These are phyloP conservation scores for Eriocheir sinensis DNA, from an alignment of 1,140 invertebrate species.

Conservation along the genomic window DNA sequence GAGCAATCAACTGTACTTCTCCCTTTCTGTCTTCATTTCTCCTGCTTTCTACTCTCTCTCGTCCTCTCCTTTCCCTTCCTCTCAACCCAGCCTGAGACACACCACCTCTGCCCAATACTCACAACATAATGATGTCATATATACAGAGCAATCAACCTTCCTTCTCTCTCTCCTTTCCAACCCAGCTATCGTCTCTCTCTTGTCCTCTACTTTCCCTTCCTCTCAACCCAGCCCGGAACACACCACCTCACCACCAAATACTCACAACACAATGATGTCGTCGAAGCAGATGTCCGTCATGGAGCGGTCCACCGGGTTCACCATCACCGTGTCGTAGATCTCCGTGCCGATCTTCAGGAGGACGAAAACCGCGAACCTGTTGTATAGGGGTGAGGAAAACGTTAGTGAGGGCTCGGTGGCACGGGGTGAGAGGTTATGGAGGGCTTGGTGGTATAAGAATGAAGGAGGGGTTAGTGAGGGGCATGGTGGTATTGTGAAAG, in stretches of 20 bases:
- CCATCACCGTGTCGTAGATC: constrained; percentile 87
- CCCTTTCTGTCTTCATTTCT: background rate
- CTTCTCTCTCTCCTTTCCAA: too few relatives aligned
- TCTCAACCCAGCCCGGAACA: too few relatives aligned
- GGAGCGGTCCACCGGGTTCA: constrained; percentile 87
- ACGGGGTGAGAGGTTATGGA: background rate
- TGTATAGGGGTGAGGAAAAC: background rate
- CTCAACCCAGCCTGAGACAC: too few relatives aligned
- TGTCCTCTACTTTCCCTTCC: too few relatives aligned
- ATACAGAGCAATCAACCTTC: background rate
- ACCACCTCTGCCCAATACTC: too few relatives aligned
- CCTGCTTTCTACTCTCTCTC: background rate
- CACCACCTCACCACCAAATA: constrained; percentile 76
- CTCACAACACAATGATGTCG: constrained; percentile 88
- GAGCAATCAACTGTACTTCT: too few relatives aligned
- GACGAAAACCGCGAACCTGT: constrained; percentile 88
- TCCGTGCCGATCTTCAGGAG: constrained; percentile 87
- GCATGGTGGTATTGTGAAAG: background rate
- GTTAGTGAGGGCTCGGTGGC: background rate
- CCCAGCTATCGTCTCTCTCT: too few relatives aligned
- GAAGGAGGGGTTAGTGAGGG: background rate
- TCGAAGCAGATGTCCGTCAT: constrained; percentile 88
- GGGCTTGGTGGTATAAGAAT: background rate
- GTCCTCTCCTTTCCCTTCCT: background rate
- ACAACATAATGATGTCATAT: too few relatives aligned